A percentile compares a stretch with the other conserved stretches of the same genome.
Conservation (phyloP, 2,888 invertebrate species). For the Ormyrus nitidulus region DNA sequence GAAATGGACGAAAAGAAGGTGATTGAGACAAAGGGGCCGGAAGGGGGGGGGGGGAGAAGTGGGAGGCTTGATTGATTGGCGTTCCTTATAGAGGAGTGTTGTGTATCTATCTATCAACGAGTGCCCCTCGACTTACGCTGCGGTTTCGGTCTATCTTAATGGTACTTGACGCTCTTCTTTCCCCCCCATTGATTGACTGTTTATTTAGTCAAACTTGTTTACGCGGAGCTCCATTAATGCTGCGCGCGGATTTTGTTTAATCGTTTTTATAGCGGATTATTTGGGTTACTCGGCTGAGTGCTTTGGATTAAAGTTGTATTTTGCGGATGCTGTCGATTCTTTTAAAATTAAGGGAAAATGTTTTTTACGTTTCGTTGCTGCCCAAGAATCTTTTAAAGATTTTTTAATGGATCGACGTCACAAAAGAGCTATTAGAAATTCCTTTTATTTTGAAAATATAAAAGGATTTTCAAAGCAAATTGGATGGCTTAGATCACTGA, state of each 20-base stretch:
- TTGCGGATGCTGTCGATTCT: neutral
- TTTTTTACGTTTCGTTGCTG: no score
- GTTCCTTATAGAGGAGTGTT: neutral
- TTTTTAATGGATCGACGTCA: no score
- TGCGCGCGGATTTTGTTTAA: no score
- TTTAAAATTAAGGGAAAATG: neutral
- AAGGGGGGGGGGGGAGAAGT: neutral
- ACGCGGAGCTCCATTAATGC: no score
- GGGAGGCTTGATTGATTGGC: conserved; percentile 3
- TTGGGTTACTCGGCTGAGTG: no score
- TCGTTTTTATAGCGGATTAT: no score
- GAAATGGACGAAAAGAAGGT: neutral
- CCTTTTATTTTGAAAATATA: no score
- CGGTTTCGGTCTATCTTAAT: conserved; percentile 17
- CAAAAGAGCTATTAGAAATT: no score
- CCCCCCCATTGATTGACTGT: conserved; percentile 21
- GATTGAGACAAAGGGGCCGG: neutral
- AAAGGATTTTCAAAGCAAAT: no score
- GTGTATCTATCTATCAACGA: neutral
- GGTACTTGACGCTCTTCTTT: neutral
- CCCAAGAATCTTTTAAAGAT: no score
- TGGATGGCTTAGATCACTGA: no score
- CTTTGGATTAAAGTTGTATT: no score
- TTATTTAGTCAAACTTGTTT: conserved; percentile 15
- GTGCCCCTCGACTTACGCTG: conserved; percentile 20